Conservation (phyloP, 2,113 vertebrate genomes). For the Uria aalge region DNA sequence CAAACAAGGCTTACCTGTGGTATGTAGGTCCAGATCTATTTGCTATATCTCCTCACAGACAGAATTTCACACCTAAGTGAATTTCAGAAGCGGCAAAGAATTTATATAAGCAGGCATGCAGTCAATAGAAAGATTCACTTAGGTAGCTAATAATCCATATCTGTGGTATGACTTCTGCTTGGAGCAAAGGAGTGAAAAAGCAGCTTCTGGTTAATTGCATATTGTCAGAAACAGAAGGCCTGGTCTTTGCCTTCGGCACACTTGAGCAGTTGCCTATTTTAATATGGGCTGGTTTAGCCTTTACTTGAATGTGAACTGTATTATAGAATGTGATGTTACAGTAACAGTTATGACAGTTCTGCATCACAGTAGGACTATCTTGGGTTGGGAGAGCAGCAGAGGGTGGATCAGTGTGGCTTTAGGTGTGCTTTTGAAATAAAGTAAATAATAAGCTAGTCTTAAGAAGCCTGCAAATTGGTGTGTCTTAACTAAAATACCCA, state of each 20-base stretch:
- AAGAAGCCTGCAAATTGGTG: background rate
- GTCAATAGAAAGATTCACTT: background rate
- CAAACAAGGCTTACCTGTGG: background rate
- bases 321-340: background rate
- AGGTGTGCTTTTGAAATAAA: background rate
- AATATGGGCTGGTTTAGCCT: background rate
- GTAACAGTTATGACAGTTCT: background rate
- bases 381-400: background rate
- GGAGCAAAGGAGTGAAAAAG: background rate
- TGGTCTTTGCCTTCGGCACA: background rate
- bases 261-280: background rate
- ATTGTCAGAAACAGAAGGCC: background rate
- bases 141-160: background rate
- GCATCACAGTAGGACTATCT: background rate
- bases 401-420: background rate
- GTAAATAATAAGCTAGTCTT: background rate
- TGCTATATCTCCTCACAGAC: background rate
- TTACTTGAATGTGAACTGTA: accelerated
- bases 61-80: background rate
- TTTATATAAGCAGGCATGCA: background rate
- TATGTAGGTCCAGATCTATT: background rate
- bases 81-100: background rate
- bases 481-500: background rate
- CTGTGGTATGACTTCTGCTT: background rate
- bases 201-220: background rate